Base-by-base conservation (phyloP, 1,140 invertebrate species). In the Zaprionus lachaisei region DNA sequence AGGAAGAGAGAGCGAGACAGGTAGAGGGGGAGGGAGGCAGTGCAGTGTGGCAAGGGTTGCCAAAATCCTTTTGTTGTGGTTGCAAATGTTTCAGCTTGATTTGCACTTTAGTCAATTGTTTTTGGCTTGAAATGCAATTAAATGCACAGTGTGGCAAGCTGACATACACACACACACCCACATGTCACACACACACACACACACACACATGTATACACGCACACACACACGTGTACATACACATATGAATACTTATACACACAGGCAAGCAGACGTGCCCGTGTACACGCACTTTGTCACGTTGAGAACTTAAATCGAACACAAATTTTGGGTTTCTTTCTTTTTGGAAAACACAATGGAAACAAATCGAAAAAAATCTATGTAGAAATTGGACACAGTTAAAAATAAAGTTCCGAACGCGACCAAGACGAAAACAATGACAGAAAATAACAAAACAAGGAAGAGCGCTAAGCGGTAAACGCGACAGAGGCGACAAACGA, bases 31-130 rank as follows among this genome's bases (percentile, higher is more conserved):
- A 22, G n/a, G 31, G 51, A 20, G 28, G 28, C 28, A 31, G 22
- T 44, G 22, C 2, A 14, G 20, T 24, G 54, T 26, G 22, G 34
- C n/a, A 22, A 51, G 44, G 12, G 6, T 49, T 68, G 66, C 66
- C 66, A 68, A 68, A 68, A 68, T 51, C 37, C 14, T 68, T 49
- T 60, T 70, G 20, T 51, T 47, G 41, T 47, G 41, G n/a, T 47
- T 47, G n/a, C 41, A 47, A 47, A 47, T 47, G 41, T n/a, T 47
- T 47, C 41, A 47, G 15, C 5, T 62, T 61, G 58, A 61, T 70
- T 61, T 70, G 66, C 66, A 69, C 57, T 67, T 57, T 24, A 34
- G 38, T 47, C 66, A 68, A 47, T 60, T 68, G 56, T 68, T 68
- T 68, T 55, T 38, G 55, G 65, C 47, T 60, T 34, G 11, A n/a